Conservation (phyloP, 2,888 invertebrate genomes). For the Pammene fasciana region DNA sequence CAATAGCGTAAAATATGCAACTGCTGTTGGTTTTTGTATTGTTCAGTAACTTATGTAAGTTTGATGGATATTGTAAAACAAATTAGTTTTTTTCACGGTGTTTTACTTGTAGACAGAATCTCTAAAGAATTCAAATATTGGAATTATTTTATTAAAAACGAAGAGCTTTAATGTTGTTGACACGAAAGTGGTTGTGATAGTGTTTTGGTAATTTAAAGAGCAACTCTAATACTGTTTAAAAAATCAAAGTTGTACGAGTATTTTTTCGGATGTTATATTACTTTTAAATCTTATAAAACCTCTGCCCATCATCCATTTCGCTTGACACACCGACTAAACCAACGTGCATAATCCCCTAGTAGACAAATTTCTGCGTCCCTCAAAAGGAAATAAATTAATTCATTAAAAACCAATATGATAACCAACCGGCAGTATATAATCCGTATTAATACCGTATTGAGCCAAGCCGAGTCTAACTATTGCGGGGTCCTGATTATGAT, state of each 20-base stretch:
- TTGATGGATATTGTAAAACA: background rate
- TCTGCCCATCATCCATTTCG: background rate
- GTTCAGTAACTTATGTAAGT: background rate
- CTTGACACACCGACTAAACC: slow-evolving; percentile 20
- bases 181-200: too few relatives aligned
- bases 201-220: too few relatives aligned
- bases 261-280: background rate
- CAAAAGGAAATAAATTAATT: slow-evolving; percentile 41
- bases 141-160: too few relatives aligned
- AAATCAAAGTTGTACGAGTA: too few relatives aligned
- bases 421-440: slow-evolving; percentile 50
- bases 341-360: slow-evolving; percentile 28
- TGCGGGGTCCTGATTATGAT: slow-evolving; percentile 64
- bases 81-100: background rate
- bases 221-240: too few relatives aligned
- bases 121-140: too few relatives aligned
- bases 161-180: too few relatives aligned
- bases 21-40: slow-evolving; percentile 5
- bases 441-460: slow-evolving; percentile 60
- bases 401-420: slow-evolving; percentile 40
- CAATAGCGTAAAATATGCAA: slow-evolving; percentile 7
- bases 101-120: background rate
- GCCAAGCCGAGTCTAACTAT: slow-evolving; percentile 56
- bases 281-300: slow-evolving; percentile 14
- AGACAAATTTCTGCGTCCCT: slow-evolving; percentile 26